Base-by-base conservation (phyloP, 1,140 invertebrate genomes). In the Neodiprion fabricii region DNA sequence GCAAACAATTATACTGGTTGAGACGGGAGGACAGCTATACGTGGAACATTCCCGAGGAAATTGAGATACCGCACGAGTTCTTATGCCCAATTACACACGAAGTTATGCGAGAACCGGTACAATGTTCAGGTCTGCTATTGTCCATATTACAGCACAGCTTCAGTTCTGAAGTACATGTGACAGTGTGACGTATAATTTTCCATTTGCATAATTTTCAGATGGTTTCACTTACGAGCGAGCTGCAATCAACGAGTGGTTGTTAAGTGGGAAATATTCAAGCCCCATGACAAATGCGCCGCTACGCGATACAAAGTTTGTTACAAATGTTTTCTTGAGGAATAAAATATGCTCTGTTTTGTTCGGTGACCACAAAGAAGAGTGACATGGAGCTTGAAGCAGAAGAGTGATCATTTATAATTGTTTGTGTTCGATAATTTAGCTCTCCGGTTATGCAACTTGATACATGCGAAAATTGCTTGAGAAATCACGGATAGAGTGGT, bases 1-100 rank as follows among this genome's bases (percentile, higher is more conserved):
- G 78, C 7, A 85, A 78, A 21, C 86, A 91, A 83, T 77, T 92
- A 7, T 89, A 87, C 61, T 91, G 90, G 91, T 79, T 91, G 10
- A 90, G 90, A 81, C 82, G 86, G 49, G 84, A 86, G 71, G 87
- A 85, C 69, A 76, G 50, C 47, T 81, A 78, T 68, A 9, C 50
- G 50, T 47, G 47, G 28, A 75, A 83, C 40, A 72, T 80, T 17
- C 67, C 78, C n/a, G 83, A 81, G 21, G 81, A 84, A 1, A 67
- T 76, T 9, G 85, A 90, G 61, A 82, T 91, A 48, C 92, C 92
- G 7, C 85, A 92, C 77, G 93, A 95, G 81, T 94, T 92, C 80
- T 81, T 94, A n/a, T 96, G 95, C 87, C 95, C 95, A 11, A 95
- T 96, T 23, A 96, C 94, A 0, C 93, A 94, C 71, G 93, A 95